Conservation (phyloP, 1,140 invertebrate species). For the Meloidogyne exigua region DNA sequence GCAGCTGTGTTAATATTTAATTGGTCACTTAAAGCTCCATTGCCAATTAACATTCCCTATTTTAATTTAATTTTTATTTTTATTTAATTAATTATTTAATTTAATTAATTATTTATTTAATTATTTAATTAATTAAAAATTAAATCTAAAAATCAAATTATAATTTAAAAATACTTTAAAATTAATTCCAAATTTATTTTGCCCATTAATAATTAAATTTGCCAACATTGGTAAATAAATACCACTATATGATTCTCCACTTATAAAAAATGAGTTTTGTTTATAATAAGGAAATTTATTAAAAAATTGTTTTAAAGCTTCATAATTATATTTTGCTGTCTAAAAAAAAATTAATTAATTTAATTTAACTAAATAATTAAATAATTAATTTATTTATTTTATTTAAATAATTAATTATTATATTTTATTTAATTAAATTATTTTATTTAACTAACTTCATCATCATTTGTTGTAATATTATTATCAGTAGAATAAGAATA, state of each 20-base stretch:
- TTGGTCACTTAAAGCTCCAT: conserved; percentile 20
- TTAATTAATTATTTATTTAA: too few species aligned
- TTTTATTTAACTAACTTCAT: too few species aligned
- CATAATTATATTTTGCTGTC: conserved; percentile 65
- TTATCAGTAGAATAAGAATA: conserved; percentile 28
- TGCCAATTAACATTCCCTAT: conserved; percentile 31
- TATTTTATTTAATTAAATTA: too few species aligned
- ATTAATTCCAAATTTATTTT: conserved; percentile 6
- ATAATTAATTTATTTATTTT: too few species aligned
- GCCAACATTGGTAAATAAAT: conserved; percentile 67
- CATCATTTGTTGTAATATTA: conserved; percentile 32
- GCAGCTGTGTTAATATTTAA: conserved; percentile 47
- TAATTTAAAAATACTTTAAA: conserved; percentile 23
- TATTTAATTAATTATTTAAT: too few species aligned
- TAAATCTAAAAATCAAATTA: neutral
- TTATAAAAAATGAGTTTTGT: conserved; percentile 65
- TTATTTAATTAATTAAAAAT: too few species aligned
- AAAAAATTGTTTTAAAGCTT: conserved; percentile 67
- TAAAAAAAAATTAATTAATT: conserved; percentile 18
- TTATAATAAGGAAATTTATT: conserved; percentile 67
- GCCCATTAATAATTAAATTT: conserved; percentile 58
- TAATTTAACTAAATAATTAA: conserved; percentile 9
- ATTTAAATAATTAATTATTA: too few species aligned
- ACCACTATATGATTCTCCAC: conserved; percentile 65
- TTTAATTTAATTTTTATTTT: too few species aligned